Base-by-base conservation (phyloP, 1,140 invertebrate genomes). In the Drosophila murphyi region DNA sequence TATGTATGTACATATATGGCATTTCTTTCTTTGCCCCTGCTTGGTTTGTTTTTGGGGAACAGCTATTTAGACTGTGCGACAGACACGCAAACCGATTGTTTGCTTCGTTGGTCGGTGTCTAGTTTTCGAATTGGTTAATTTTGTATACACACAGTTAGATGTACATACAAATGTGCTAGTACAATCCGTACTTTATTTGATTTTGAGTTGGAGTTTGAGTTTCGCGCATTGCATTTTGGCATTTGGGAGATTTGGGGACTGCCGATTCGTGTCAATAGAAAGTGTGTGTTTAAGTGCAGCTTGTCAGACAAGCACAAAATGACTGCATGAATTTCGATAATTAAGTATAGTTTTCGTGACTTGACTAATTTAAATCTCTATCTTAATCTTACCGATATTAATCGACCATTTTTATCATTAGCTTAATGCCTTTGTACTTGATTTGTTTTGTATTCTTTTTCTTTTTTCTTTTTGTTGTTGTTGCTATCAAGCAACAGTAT, bases 51-150 rank as follows among this genome's bases (percentile, higher is more conserved):
- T 64, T 59, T 52, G 20, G 60, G 60, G 52, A 64, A 52, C 61
- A 20, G 63, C 63, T 59, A 48, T 73, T 69, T 61, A 61, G 20
- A 20, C 0, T 51, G 64, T 52, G 43, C 41, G 56, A 69, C 50
- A 70, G 72, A 69, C 72, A 74, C 65, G 57, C 52, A 70, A 62
- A 45, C 6, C 51, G 65, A 55, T 63, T 72, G 69, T 64, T 64
- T 70, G 59, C 50, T 31, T 59, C 32, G 48, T 50, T 65, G 35
- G 56, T 4, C 5, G 37, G 10, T 57, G 43, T 50, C 48, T 50
- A 8, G 12, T 10, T 41, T 71, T 48, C 45, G 52, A 65, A 65
- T 72, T 72, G 54, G 31, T 34, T 65, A 35, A 65, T 56, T 65
- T 72, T 57, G 8, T 41, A 41, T 20, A 39, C 37, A 39, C 37